Conservation (phyloP, 2,113 vertebrate genomes). For the Ardeotis arabs region DNA sequence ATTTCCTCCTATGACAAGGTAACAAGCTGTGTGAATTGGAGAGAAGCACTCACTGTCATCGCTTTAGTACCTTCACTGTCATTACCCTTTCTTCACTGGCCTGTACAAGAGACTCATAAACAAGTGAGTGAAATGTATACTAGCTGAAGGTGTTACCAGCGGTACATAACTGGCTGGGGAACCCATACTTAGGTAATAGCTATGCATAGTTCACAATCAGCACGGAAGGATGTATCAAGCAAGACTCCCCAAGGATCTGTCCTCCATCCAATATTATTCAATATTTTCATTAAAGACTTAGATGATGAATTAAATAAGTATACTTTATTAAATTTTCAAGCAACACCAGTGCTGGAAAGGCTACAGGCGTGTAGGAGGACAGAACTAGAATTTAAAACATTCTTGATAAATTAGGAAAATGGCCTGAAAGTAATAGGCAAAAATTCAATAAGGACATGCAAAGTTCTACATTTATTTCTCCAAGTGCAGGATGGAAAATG, state of each 20-base stretch:
- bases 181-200: background rate
- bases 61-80: background rate
- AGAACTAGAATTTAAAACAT: constrained; percentile 8
- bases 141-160: background rate
- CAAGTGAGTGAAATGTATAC: background rate
- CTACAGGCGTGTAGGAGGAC: background rate
- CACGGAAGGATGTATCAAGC: background rate
- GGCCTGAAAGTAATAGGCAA: constrained; percentile 3
- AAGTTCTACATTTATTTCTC: constrained; percentile 10
- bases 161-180: background rate
- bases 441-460: constrained; percentile 6
- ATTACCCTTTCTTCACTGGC: background rate
- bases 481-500: background rate
- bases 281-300: constrained; percentile 43
- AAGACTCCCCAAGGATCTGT: background rate
- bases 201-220: background rate
- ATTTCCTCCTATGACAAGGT: background rate
- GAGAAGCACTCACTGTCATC: background rate
- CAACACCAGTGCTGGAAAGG: background rate
- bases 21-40: background rate
- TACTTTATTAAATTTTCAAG: constrained; percentile 30
- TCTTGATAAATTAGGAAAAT: constrained; percentile 5
- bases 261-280: background rate
- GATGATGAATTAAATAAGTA: constrained; percentile 4
- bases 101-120: background rate